Evolutionary conservation across 2,797 vertebrate genomes (phyloP), one percentile per base, ranked within the genome.

Genomic region (Sebastiscus tertius): DNA sequence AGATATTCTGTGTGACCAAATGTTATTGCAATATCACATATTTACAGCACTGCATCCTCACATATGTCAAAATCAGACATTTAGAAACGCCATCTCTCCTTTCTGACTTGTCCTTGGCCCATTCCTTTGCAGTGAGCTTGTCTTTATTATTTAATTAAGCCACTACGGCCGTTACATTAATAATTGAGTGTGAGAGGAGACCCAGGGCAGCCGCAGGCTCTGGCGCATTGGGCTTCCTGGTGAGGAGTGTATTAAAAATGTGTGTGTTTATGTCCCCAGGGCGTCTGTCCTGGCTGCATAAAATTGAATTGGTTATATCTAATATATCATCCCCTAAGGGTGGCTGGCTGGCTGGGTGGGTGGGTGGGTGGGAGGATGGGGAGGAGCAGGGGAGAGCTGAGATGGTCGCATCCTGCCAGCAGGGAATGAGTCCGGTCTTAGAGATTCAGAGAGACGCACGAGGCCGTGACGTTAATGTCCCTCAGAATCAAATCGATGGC

Each of bases 141-240:
- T 95, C 95, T 96, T 95, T 96, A 96, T 95, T 96, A 96, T 96
- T 95, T 95, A 96, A 96, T 96, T 96, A 95, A 96, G 93, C 93
- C 92, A 92, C 92, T 94, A 92, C 83, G 93, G 94, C 95, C 95
- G 89, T 94, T 95, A 94, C 94, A 96, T 96, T 96, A 96, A 96
- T 96, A 96, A 96, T 95, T 96, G 94, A 96, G 96, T 95, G 94
- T 93, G 94, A 95, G 95, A 93, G 90, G 95, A 95, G 94, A 95
- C 93, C 91, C 90, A 42, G 92, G 90, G 92, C 90, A 89, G 93
- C 94, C 92, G 90, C 90, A 87, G 93, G 95, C 93, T 92, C 88
- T 75, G 74, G 90, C 75, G 87, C 93, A 90, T 91, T 89, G 94
- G 93, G 93, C 92, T 94, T 95, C 95, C 94, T 94, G 94, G 94